Percentiles rank a stretch among this genome's conserved stretches.
Conservation (phyloP, 2,888 invertebrate genomes). For the Sussaba pulchella region DNA sequence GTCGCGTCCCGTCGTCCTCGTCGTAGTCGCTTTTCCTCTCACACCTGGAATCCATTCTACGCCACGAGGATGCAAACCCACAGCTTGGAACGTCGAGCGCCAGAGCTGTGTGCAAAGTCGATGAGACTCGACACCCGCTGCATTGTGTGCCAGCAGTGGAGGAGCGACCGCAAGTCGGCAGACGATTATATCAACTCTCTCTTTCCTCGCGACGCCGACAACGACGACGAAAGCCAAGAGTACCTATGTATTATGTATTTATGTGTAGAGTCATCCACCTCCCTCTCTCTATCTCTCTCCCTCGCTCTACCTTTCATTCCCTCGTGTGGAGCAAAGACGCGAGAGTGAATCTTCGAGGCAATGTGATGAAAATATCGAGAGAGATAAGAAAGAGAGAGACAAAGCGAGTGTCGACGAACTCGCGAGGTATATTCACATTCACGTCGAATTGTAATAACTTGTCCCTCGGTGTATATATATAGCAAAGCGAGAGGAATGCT, state of each 20-base stretch:
- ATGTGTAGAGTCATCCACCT: slow-evolving; percentile 25
- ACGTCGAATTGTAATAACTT: slow-evolving; percentile 41
- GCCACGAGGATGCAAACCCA: slow-evolving; percentile 53
- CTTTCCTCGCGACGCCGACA: slow-evolving; percentile 45
- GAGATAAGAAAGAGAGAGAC: slow-evolving; percentile 1
- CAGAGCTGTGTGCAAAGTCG: slow-evolving; percentile 16
- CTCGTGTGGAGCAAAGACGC: slow-evolving; percentile 12
- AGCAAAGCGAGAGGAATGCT: slow-evolving; percentile 29
- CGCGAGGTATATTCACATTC: slow-evolving; percentile 30
- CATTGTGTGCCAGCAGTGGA: slow-evolving; percentile 45
- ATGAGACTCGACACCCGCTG: not conserved
- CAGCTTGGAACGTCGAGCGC: slow-evolving; percentile 5
- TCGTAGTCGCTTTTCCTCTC: slow-evolving; percentile 55
- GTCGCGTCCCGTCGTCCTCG: slow-evolving; percentile 39
- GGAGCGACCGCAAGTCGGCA: slow-evolving; percentile 44
- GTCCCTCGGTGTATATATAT: not conserved
- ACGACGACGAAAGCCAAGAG: slow-evolving; percentile 28
- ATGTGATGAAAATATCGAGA: not conserved
- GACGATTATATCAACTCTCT: slow-evolving; percentile 62
- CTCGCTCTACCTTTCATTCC: not conserved
- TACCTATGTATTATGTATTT: slow-evolving; percentile 54
- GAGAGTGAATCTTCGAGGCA: slow-evolving; percentile 51
- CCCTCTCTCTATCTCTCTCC: not conserved
- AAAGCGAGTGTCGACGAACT: slow-evolving; percentile 45
- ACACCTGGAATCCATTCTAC: slow-evolving; percentile 57